Evolutionary conservation across 1,140 invertebrate species (phyloP).

Genomic region (Trachymyrmex cornetzi): DNA sequence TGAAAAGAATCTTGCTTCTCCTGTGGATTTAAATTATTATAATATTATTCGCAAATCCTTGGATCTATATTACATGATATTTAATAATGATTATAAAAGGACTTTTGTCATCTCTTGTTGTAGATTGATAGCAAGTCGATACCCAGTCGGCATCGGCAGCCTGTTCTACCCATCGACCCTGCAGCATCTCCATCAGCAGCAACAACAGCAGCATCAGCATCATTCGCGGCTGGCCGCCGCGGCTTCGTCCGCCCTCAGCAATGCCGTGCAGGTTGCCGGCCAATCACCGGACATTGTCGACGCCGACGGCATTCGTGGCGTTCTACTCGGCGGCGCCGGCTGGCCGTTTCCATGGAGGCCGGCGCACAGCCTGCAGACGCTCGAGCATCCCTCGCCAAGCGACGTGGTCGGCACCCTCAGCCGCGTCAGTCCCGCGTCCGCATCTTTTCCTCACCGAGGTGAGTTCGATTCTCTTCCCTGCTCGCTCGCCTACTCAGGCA

Average conservation of each 20-base stretch:
- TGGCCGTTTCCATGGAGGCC: conserved; percentile 86
- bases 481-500: background rate
- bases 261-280: conserved; percentile 82
- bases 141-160: conserved; percentile 88
- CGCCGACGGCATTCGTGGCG: conserved; percentile 82
- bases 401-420: conserved; percentile 82
- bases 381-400: conserved; percentile 83
- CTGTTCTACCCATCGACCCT: conserved; percentile 86
- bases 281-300: conserved; percentile 81
- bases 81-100: background rate
- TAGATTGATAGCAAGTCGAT: conserved; percentile 91
- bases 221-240: conserved; percentile 82
- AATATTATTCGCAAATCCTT: no score
- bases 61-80: background rate
- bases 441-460: conserved; percentile 85
- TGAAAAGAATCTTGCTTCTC: background rate
- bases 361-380: conserved; percentile 82
- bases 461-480: conserved; percentile 64
- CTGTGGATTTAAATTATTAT: background rate
- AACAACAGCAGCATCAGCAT: conserved; percentile 84
- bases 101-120: background rate
- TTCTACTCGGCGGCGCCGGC: conserved; percentile 80
- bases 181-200: conserved; percentile 84
- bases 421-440: conserved; percentile 84
- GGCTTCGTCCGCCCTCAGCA: conserved; percentile 82